These are phyloP conservation scores for Lycodopsis pacificus DNA, from an alignment of 2,797 vertebrate genomes.

Conservation along the genomic window DNA sequence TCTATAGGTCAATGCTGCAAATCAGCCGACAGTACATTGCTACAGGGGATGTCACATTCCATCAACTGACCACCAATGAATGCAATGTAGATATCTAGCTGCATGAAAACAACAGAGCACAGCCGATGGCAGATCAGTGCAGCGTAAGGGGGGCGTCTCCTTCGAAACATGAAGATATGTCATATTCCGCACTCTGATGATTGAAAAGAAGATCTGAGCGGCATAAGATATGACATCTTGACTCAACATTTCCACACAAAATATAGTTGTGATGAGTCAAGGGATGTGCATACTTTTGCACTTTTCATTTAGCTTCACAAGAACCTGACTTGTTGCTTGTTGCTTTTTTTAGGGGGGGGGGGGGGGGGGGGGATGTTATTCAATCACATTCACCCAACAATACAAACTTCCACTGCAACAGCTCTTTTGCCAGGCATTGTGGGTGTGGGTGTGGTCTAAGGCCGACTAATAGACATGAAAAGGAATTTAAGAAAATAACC, in stretches of 20 bases:
- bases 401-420: slow-evolving; percentile 33
- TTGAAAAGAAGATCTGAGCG: slow-evolving; percentile 38
- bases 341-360: too few relatives aligned
- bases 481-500: slow-evolving; percentile 54
- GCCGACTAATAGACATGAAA: slow-evolving; percentile 46
- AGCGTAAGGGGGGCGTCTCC: background rate
- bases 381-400: slow-evolving; percentile 38
- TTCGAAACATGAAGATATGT: slow-evolving; percentile 1
- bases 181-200: background rate
- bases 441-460: slow-evolving; percentile 45
- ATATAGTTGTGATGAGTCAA: slow-evolving; percentile 25
- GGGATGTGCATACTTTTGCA: slow-evolving; percentile 23
- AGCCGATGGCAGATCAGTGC: background rate
- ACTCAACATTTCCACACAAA: slow-evolving; percentile 40
- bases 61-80: background rate
- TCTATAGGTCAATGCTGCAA: background rate
- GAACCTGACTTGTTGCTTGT: background rate
- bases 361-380: slow-evolving; percentile 13
- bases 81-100: background rate
- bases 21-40: background rate
- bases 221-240: slow-evolving; percentile 37
- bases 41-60: background rate
- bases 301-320: slow-evolving; percentile 35
- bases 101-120: slow-evolving; percentile 1
- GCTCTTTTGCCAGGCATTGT: slow-evolving; percentile 31